Evolutionary conservation across 1,140 invertebrate species (phyloP), one percentile per base, ranked within the genome.

Genomic region (Sitodiplosis mosellana): DNA sequence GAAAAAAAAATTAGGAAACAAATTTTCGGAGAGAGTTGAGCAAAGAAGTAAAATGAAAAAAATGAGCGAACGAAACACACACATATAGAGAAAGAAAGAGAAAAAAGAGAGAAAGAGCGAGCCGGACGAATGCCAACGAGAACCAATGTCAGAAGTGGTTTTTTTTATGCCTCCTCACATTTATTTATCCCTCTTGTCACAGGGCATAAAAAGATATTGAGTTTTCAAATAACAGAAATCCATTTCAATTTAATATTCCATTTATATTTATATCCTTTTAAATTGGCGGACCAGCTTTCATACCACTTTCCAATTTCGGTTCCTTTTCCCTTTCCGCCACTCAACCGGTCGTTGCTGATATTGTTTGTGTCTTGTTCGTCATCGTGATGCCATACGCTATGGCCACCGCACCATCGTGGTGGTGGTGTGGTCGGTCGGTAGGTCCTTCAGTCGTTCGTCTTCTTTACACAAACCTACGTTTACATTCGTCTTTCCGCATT

Each of bases 221-320:
- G 41, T 43, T 43, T 43, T 43, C 41, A 21, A 43, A 43, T 43
- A 43, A 43, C 36, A 38, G 41, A 43, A 43, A 43, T 43, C 41
- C 41, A 43, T 43, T 43, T 43, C 41, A 43, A 43, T 43, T 43
- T 43, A 43, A 43, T 43, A 43, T 43, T 43, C 41, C 41, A 43
- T 43, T 43, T 43, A 43, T 43, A 43, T 43, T 43, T 43, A 43
- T 43, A 43, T 43, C 41, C 41, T 19, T 43, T 43, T 43, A 43
- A 43, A 43, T 43, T 43, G 41, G 41, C 20, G 18, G 41, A 43
- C 41, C 41, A 43, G 41, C 41, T 43, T 43, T 43, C 41, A 18
- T 43, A 17, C 14, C 18, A 43, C 41, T 12, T 43, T 40, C 14
- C 14, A n/a, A 40, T 40, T 15, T 40, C 37, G 14, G 14, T 18